A percentile compares a stretch with the other conserved stretches of the same genome.
Conservation (phyloP, 2,113 vertebrate genomes). For the Lampris incognitus region DNA sequence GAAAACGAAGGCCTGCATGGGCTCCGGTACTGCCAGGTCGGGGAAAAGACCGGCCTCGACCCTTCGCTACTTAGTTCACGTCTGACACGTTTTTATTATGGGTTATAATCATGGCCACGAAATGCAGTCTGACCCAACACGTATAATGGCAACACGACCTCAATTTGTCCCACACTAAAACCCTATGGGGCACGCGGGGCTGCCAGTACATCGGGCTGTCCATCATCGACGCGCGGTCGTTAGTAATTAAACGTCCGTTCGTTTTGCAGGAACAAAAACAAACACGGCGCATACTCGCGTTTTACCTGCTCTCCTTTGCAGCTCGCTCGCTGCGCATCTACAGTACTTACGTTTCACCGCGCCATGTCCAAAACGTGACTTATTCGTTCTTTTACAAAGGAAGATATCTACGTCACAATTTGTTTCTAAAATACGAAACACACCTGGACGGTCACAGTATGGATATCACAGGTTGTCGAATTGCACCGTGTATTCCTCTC, state of each 20-base stretch:
- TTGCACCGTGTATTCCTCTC: not conserved
- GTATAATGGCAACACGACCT: too few relatives aligned
- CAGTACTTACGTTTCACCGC: not conserved
- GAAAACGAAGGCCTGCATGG: not conserved
- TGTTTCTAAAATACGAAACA: slow-evolving; percentile 12
- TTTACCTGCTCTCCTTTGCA: not conserved
- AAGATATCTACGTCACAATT: not conserved
- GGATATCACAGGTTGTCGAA: not conserved
- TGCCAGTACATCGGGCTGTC: too few relatives aligned
- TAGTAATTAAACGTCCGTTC: not conserved
- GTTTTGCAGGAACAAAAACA: not conserved
- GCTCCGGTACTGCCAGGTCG: too few relatives aligned
- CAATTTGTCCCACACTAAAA: too few relatives aligned
- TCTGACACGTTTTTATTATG: too few relatives aligned
- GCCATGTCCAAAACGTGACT: not conserved
- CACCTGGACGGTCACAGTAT: not conserved
- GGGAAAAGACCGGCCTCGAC: too few relatives aligned
- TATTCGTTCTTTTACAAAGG: not conserved
- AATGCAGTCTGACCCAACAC: too few relatives aligned
- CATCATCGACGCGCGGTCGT: too few relatives aligned
- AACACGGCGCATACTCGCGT: not conserved
- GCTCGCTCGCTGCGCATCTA: not conserved
- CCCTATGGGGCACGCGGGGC: too few relatives aligned
- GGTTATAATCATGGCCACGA: too few relatives aligned
- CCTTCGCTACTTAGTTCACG: too few relatives aligned